phyloP scores from a whole-genome alignment of 2,113 vertebrate genomes.

The Calyptomena viridis region DNA sequence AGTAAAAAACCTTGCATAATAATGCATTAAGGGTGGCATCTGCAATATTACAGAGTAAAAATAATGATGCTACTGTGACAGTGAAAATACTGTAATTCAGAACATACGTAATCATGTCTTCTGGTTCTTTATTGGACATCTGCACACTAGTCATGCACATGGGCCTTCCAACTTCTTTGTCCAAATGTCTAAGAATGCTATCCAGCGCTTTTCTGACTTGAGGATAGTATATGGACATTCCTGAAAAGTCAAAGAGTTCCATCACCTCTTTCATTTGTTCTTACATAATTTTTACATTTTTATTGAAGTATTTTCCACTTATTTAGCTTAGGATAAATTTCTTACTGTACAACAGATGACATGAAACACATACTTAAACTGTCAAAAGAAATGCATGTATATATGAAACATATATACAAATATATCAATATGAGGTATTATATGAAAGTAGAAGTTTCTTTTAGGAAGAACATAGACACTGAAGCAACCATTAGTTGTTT shows the following conservation, averaged over 20 bases:
- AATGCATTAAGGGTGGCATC: not conserved
- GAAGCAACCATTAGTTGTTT: not conserved
- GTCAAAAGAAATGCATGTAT: not conserved
- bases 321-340: not conserved
- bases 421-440: not conserved
- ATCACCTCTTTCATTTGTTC: not conserved
- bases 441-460: not conserved
- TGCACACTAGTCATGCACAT: slow-evolving; percentile 99
- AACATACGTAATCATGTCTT: slow-evolving; percentile 98
- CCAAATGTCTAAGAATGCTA: slow-evolving; percentile 94
- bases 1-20: not conserved
- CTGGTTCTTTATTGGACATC: slow-evolving; percentile 99
- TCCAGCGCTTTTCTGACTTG: slow-evolving; percentile 97
- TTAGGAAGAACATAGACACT: not conserved
- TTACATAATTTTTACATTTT: not conserved
- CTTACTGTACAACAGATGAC: not conserved
- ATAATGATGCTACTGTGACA: accelerated
- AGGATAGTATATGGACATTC: slow-evolving; percentile 98
- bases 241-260: slow-evolving; percentile 61
- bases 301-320: not conserved
- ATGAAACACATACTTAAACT: not conserved
- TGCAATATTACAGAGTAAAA: not conserved
- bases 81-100: not conserved
- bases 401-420: not conserved
- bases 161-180: slow-evolving; percentile 97